These are phyloP conservation scores for Melanotaenia trifasciata DNA, from an alignment of 2,797 vertebrate species.

Conservation along the genomic window DNA sequence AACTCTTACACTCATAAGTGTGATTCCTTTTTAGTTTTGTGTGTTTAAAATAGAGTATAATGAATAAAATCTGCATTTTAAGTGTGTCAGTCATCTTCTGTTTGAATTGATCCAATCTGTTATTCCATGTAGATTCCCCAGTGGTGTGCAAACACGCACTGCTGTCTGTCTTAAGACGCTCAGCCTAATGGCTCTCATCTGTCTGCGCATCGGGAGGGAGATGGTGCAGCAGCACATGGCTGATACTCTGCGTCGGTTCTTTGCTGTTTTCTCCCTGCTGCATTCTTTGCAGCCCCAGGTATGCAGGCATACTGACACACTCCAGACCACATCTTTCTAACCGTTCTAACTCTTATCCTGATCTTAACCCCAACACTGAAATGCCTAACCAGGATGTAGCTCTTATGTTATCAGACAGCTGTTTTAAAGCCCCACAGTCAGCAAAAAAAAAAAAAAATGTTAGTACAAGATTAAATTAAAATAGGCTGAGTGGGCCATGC, in stretches of 20 bases:
- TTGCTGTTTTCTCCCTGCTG: conserved; percentile 90
- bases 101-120: conserved; percentile 28
- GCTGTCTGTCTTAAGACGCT: conserved; percentile 94
- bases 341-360: background rate
- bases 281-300: conserved; percentile 90
- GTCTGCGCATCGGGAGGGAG: conserved; percentile 94
- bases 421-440: background rate
- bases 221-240: conserved; percentile 98
- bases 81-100: conserved; percentile 28
- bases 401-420: background rate
- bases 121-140: conserved; percentile 88
- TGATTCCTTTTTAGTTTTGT: background rate
- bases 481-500: too few relatives aligned
- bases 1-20: background rate
- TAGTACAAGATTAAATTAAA: too few relatives aligned
- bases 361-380: background rate
- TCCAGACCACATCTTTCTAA: background rate
- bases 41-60: conserved; percentile 7
- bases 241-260: conserved; percentile 90
- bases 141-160: conserved; percentile 92
- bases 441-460: background rate
- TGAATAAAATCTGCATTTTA: conserved; percentile 2
- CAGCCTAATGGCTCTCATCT: conserved; percentile 95
- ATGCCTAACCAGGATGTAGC: background rate
- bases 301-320: conserved; percentile 2